Conservation (phyloP, 2,888 invertebrate genomes). For the Criorhina ranunculi region DNA sequence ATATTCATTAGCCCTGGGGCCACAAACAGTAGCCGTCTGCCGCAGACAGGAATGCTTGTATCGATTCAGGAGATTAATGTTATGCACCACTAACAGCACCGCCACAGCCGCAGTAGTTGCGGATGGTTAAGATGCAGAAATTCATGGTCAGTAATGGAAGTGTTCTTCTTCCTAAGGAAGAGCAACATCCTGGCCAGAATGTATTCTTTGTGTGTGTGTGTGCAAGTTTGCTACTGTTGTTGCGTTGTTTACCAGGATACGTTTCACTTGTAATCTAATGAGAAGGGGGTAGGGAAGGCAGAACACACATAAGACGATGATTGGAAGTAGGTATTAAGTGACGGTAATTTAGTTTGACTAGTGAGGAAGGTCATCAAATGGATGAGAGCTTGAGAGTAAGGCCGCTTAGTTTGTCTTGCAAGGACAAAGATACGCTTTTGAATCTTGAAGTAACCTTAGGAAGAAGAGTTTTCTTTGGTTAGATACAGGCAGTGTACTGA, state of each 20-base stretch:
- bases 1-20: conserved; percentile 76
- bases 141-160: conserved; percentile 46
- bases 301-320: conserved; percentile 19
- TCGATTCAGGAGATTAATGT: conserved; percentile 76
- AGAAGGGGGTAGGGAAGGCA: neutral
- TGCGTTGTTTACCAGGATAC: conserved; percentile 35
- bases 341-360: conserved; percentile 65
- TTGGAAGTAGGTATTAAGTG: conserved; percentile 60
- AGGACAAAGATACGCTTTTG: too few species aligned
- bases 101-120: conserved; percentile 18
- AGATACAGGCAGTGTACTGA: too few species aligned
- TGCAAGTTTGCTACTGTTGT: conserved; percentile 60
- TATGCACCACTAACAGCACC: conserved; percentile 74
- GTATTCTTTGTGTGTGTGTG: conserved; percentile 24
- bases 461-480: too few species aligned
- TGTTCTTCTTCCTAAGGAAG: conserved; percentile 70
- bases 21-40: conserved; percentile 76
- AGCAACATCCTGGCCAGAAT: conserved; percentile 72
- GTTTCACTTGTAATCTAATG: conserved; percentile 13
- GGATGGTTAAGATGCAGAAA: conserved; percentile 49
- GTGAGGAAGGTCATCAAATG: conserved; percentile 41
- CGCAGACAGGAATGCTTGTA: conserved; percentile 76
- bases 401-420: neutral
- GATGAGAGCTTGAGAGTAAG: neutral
- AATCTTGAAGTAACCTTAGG: too few species aligned